Conservation (phyloP, 2,797 vertebrate genomes). For the Percopsis omiscomaycus region DNA sequence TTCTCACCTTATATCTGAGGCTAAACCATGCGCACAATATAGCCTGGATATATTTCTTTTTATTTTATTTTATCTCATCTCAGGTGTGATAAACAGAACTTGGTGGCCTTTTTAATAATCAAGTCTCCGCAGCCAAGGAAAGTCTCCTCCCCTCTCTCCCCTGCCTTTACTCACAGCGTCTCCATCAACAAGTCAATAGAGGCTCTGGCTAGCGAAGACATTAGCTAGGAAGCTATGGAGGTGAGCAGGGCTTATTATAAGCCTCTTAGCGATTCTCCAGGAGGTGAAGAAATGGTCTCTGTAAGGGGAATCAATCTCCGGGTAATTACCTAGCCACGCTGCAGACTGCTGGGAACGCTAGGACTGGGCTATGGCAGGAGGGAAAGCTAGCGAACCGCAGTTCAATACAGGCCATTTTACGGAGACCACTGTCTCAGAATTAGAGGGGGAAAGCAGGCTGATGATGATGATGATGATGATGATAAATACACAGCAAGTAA, state of each 20-base stretch:
- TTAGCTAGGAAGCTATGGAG: conserved; percentile 67
- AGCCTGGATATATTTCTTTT: conserved; percentile 2
- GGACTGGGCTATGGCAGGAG: conserved; percentile 39
- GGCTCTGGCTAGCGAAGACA: conserved; percentile 58
- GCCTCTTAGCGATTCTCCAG: conserved; percentile 73
- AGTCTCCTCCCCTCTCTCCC: conserved; percentile 43
- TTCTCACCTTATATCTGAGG: not conserved
- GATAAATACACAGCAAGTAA: conserved; percentile 70
- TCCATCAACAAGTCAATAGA: conserved; percentile 78
- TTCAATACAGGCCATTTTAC: conserved; percentile 68
- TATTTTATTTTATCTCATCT: conserved; percentile 30
- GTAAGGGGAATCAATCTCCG: conserved; percentile 67
- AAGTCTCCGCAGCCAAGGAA: conserved; percentile 28
- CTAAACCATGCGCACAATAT: not conserved
- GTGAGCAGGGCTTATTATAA: conserved; percentile 78
- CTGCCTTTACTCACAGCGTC: conserved; percentile 57
- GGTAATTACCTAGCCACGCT: conserved; percentile 69
- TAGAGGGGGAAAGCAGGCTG: conserved; percentile 62
- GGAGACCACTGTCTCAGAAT: conserved; percentile 71
- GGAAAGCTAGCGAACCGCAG: conserved; percentile 47
- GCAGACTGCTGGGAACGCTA: conserved; percentile 51
- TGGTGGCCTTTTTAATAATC: conserved; percentile 49
- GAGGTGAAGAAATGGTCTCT: conserved; percentile 75
- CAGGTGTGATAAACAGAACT: conserved; percentile 59
- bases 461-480: conserved; percentile 63